Conservation (phyloP, 2,113 vertebrate genomes). For the Entelurus aequoreus region DNA sequence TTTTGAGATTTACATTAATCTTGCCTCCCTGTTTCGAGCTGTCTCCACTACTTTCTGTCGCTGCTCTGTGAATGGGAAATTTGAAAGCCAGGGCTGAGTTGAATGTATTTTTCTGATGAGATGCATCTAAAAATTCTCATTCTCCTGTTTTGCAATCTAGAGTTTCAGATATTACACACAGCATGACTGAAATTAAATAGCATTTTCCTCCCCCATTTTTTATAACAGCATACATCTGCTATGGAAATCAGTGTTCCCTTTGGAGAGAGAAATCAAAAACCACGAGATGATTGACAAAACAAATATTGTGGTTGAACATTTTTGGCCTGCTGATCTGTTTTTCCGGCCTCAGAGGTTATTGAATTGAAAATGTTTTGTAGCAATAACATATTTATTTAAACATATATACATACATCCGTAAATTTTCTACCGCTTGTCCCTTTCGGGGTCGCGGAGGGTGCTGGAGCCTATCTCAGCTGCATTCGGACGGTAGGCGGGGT, state of each 20-base stretch:
- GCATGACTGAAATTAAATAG: constrained; percentile 10
- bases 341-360: too few relatives aligned
- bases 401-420: too few relatives aligned
- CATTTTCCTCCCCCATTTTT: background rate
- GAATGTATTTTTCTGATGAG: constrained; percentile 66
- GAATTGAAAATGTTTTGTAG: too few relatives aligned
- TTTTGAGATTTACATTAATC: constrained; percentile 83
- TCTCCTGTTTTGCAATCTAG: constrained; percentile 65
- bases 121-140: constrained; percentile 40
- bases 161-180: constrained; percentile 49
- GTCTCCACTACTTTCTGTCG: constrained; percentile 18
- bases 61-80: constrained; percentile 46
- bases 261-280: constrained; percentile 25
- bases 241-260: background rate
- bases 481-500: too few relatives aligned
- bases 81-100: constrained; percentile 45
- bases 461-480: too few relatives aligned
- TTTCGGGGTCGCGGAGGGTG: too few relatives aligned
- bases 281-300: constrained; percentile 20
- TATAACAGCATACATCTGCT: background rate
- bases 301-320: background rate
- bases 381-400: too few relatives aligned
- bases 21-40: constrained; percentile 53
- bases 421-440: too few relatives aligned
- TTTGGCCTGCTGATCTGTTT: background rate